Conservation (phyloP, 2,888 invertebrate species). For the Nymphalis urticae region DNA sequence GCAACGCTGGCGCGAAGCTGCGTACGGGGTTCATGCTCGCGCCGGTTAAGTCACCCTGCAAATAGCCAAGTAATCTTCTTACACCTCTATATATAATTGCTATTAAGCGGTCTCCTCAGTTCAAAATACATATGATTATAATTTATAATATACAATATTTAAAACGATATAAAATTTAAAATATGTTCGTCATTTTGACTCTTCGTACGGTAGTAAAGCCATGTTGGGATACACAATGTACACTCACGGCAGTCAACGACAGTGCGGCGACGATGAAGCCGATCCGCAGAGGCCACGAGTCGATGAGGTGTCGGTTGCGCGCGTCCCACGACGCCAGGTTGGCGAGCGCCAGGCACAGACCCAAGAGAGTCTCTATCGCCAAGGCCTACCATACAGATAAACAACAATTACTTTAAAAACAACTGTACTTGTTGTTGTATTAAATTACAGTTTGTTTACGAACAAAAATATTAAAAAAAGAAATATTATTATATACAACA, state of each 20-base stretch:
- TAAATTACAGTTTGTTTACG: not conserved
- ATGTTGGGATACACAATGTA: not conserved
- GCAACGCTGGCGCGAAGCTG: conserved; percentile 86
- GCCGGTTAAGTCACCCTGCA: conserved; percentile 86
- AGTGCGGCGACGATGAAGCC: conserved; percentile 84
- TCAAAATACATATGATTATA: no score
- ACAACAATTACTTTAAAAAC: not conserved
- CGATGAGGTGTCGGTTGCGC: conserved; percentile 82
- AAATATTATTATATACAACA: no score
- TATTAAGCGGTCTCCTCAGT: no score
- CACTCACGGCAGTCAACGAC: conserved; percentile 83
- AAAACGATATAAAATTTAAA: no score
- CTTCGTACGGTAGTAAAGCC: no score
- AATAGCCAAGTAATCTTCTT: not conserved
- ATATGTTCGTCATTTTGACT: no score
- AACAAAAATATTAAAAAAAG: no score
- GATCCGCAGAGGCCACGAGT: conserved; percentile 85
- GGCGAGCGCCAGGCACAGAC: conserved; percentile 83
- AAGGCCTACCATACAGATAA: conserved; percentile 59
- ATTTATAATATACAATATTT: no score
- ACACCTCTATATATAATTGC: no score
- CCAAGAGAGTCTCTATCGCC: conserved; percentile 83
- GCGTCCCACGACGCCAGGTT: conserved; percentile 88
- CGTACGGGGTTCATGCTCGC: conserved; percentile 88
- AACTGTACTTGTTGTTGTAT: not conserved